Conservation (phyloP, 2,888 invertebrate genomes). For the Hoplodrina blanda region DNA sequence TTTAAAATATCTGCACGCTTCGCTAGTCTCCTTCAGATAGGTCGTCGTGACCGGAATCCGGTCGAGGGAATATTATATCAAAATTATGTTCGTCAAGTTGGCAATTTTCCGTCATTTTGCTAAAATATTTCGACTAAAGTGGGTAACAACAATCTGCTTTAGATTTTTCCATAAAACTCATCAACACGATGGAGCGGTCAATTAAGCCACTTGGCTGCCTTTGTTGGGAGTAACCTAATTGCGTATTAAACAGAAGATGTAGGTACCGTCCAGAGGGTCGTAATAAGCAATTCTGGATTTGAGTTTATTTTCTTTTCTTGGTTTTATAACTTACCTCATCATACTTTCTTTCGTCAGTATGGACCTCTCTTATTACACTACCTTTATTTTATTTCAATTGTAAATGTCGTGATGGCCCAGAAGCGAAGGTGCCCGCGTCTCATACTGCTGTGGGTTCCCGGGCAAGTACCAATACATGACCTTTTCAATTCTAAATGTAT, state of each 20-base stretch:
- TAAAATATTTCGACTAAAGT: constrained; percentile 10
- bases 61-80: background rate
- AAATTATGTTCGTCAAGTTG: background rate
- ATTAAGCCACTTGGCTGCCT: constrained; percentile 50
- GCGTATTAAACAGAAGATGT: constrained; percentile 35
- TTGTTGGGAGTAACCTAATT: constrained; percentile 48
- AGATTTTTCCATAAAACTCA: constrained; percentile 34
- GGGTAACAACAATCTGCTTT: constrained; percentile 11
- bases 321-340: background rate
- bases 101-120: background rate
- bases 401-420: no score
- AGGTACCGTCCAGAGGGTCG: constrained; percentile 3
- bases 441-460: no score
- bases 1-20: no score
- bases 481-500: no score
- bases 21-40: background rate
- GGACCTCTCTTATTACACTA: no score
- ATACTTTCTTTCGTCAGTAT: background rate
- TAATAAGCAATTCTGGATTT: constrained; percentile 19
- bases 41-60: background rate
- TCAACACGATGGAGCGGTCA: constrained; percentile 27
- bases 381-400: no score
- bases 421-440: no score
- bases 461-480: no score
- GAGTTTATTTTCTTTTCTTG: background rate